Conservation (phyloP, 2,888 invertebrate species). For the Acanthosepion esculentum region DNA sequence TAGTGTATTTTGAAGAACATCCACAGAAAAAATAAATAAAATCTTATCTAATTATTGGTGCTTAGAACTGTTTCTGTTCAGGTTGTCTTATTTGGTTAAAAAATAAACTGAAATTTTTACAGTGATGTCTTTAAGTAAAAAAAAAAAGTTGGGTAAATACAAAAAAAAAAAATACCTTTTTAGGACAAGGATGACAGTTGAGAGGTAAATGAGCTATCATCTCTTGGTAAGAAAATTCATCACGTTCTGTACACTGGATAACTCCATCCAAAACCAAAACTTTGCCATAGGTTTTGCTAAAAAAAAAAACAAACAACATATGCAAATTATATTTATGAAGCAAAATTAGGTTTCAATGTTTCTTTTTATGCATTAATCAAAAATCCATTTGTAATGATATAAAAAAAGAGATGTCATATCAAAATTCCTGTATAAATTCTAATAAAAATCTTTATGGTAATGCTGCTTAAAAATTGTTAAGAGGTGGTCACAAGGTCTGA, state of each 20-base stretch:
- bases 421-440: too few species aligned
- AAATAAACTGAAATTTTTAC: too few species aligned
- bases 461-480: too few species aligned
- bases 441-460: too few species aligned
- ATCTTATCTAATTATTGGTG: too few species aligned
- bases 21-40: too few species aligned
- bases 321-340: background rate
- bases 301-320: constrained; percentile 50
- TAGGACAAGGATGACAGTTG: constrained; percentile 91
- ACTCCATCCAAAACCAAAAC: constrained; percentile 94
- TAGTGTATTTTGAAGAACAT: too few species aligned
- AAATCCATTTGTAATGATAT: background rate
- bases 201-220: constrained; percentile 96
- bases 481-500: too few species aligned
- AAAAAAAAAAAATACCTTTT: constrained; percentile 79
- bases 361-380: background rate
- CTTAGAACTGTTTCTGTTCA: too few species aligned
- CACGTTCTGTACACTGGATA: constrained; percentile 95
- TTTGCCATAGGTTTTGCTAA: constrained; percentile 81
- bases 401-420: too few species aligned
- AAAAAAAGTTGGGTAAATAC: background rate
- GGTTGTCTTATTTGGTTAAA: too few species aligned
- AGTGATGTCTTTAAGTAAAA: background rate
- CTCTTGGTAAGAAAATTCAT: constrained; percentile 98
- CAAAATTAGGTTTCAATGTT: background rate